phyloP scores from a whole-genome alignment of 2,797 vertebrate species.

The Scolopax rusticola region DNA sequence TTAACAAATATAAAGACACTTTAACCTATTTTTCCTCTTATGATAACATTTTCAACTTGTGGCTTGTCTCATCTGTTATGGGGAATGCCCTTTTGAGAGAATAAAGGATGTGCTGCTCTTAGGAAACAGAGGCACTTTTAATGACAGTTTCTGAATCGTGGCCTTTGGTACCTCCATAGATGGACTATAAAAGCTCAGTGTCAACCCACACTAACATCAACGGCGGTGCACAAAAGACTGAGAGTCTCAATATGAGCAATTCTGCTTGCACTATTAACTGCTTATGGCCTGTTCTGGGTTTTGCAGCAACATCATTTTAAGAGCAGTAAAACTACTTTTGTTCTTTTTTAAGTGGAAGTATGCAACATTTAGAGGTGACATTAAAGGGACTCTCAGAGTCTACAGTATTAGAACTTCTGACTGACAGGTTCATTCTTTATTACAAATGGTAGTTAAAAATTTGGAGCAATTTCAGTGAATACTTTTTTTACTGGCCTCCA shows the following conservation, averaged over 20 bases:
- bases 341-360: background rate
- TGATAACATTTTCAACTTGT: constrained; percentile 38
- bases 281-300: background rate
- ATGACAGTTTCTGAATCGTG: constrained; percentile 53
- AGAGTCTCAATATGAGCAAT: constrained; percentile 29
- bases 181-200: constrained; percentile 70
- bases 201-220: constrained; percentile 68
- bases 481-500: background rate
- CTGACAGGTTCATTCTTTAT: background rate
- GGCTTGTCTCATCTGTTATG: constrained; percentile 41
- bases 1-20: constrained; percentile 16
- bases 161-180: constrained; percentile 70
- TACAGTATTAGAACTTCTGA: background rate
- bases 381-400: background rate
- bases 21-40: background rate
- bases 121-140: constrained; percentile 63
- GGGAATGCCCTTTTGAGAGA: constrained; percentile 46
- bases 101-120: constrained; percentile 66
- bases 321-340: background rate
- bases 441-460: background rate
- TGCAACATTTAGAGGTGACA: background rate
- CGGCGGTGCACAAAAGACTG: constrained; percentile 46
- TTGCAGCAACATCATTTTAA: background rate
- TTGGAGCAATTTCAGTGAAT: background rate
- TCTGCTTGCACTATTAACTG: constrained; percentile 56